Base-by-base conservation (phyloP, 2,888 invertebrate species). In the Tetrapedia diversipes region DNA sequence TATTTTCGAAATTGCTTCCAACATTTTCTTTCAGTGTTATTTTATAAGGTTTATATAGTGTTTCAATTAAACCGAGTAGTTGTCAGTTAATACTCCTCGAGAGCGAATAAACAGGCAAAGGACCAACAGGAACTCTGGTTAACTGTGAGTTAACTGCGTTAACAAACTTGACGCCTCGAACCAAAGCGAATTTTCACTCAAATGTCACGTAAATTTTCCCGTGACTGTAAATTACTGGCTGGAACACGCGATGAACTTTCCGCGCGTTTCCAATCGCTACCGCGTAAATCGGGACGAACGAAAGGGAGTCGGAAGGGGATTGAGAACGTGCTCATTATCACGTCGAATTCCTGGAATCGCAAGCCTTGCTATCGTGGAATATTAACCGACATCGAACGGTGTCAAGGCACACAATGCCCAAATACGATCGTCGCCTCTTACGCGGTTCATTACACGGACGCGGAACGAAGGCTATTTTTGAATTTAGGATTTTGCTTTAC, bases 191-290 rank as follows among this genome's bases (percentile, higher is more conserved):
- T 14, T n/a, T n/a, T n/a, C n/a, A n/a, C n/a, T n/a, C 29, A 45
- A 7, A 24, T 27, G 19, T 51, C 19, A 22, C 19, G 66, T 43
- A 60, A 80, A 80, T 73, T 77, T 73, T 65, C 73, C 39, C 14
- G 67, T 77, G 77, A 81, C 77, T 74, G 59, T 72, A 70, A 70
- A 69, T 74, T 56, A 74, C 66, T 59, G 61, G 39, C 60, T 29
- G 43, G 53, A 32, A 27, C 43, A 32, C 53, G 37, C 45, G 51
- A 66, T 66, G 67, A 51, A 67, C 63, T 53, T 64, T 64, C 61
- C 47, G 10, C 29, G 32, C 14, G 34, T 47, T 60, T n/a, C 49
- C 32, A 37, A 47, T 37, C 49, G 61, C 22, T n/a, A 3, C 24
- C 19, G 7, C 24, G 14, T 24, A 39, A 39, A 51, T 63, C 19